phyloP scores from a whole-genome alignment of 2,797 vertebrate species.

The Phaenicophaeus curvirostris region DNA sequence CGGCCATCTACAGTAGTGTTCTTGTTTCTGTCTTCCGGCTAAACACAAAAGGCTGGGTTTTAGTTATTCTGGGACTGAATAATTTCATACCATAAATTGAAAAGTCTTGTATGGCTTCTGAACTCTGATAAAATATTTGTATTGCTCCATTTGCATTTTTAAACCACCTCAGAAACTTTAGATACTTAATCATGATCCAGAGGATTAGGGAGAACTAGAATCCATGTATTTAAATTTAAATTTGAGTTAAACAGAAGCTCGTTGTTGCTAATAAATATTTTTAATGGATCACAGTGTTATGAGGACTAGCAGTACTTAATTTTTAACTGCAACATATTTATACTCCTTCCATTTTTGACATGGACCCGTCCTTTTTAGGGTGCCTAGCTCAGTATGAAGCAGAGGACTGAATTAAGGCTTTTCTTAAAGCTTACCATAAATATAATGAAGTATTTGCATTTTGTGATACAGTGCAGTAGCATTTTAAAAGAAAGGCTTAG shows the following conservation, averaged over 20 bases:
- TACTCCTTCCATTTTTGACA: not conserved
- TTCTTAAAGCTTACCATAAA: not conserved
- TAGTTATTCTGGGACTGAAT: not conserved
- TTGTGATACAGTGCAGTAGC: not conserved
- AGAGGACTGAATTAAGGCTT: not conserved
- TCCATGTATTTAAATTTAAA: not conserved
- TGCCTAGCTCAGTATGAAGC: not conserved
- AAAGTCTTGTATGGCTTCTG: not conserved
- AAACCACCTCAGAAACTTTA: not conserved
- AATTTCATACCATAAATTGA: not conserved
- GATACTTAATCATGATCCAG: not conserved
- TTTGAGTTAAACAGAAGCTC: not conserved
- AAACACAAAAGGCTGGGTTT: not conserved
- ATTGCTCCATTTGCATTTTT: not conserved
- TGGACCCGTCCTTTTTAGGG: not conserved
- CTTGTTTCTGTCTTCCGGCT: conserved; percentile 1
- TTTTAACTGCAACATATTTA: not conserved
- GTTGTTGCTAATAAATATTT: not conserved
- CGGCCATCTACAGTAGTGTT: not conserved
- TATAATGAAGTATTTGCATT: not conserved
- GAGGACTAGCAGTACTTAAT: not conserved
- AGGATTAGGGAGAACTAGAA: not conserved
- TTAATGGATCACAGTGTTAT: not conserved
- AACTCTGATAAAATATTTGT: not conserved
- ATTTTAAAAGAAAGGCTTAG: not conserved